These are phyloP conservation scores for Ennomos fuscantarius DNA, from an alignment of 2,888 invertebrate species.

Conservation along the genomic window DNA sequence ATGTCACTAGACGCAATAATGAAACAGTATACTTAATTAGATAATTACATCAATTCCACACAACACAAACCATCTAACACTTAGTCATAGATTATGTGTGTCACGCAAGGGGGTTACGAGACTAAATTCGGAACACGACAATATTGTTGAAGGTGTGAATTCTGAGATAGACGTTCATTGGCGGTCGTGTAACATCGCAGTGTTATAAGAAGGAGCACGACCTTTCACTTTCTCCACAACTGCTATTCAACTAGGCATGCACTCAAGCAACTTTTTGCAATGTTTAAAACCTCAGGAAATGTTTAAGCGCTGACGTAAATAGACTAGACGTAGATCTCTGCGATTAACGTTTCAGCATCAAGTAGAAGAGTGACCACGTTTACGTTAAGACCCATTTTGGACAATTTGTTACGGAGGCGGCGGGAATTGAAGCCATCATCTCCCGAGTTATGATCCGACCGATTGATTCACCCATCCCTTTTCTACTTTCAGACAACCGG, in stretches of 20 bases:
- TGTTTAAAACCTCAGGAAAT: constrained; percentile 41
- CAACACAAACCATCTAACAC: constrained; percentile 25
- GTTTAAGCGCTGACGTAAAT: background rate
- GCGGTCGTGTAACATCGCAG: constrained; percentile 48
- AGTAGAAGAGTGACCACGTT: no score
- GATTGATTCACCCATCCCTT: no score
- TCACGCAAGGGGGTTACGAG: constrained; percentile 50
- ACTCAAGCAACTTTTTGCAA: constrained; percentile 51
- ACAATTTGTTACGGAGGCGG: no score
- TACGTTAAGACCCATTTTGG: no score
- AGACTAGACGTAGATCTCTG: background rate
- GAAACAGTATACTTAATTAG: constrained; percentile 33
- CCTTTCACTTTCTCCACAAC: constrained; percentile 72
- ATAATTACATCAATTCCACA: constrained; percentile 31
- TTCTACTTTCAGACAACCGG: no score
- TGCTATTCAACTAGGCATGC: constrained; percentile 50
- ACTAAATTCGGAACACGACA: constrained; percentile 42
- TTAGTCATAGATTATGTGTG: constrained; percentile 44
- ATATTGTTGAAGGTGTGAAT: constrained; percentile 30
- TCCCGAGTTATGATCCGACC: no score
- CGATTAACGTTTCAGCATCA: no score
- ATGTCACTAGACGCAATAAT: constrained; percentile 26
- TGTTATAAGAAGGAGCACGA: constrained; percentile 55
- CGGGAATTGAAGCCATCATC: no score
- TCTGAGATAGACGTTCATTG: constrained; percentile 36